Conservation (phyloP, 2,113 vertebrate genomes). For the Chlamydotis undulata region DNA sequence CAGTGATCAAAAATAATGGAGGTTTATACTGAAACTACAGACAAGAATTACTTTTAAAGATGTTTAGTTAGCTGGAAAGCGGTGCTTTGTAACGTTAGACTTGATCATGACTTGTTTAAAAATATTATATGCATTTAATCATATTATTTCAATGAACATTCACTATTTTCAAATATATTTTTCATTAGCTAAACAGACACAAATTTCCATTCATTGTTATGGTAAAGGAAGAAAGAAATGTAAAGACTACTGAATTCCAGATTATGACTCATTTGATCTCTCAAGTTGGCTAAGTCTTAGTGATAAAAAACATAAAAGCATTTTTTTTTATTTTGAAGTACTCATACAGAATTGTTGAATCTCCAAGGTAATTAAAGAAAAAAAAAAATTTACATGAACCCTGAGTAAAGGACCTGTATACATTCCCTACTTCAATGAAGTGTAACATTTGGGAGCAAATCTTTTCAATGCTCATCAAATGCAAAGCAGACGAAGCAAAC, state of each 20-base stretch:
- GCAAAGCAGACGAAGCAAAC: not conserved
- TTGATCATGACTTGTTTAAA: not conserved
- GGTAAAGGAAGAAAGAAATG: constrained; percentile 16
- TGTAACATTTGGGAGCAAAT: not conserved
- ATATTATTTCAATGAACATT: constrained; percentile 10
- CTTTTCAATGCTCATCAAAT: not conserved
- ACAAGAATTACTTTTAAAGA: not conserved
- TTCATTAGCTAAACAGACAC: constrained; percentile 5
- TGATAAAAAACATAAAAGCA: constrained; percentile 24
- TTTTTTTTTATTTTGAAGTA: constrained; percentile 24
- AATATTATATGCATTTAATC: not conserved
- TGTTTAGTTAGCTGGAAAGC: not conserved
- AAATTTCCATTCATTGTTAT: not conserved
- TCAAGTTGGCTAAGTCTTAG: not conserved
- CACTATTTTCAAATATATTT: not conserved
- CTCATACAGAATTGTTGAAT: not conserved
- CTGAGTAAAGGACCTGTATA: not conserved
- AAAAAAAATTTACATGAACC: not conserved
- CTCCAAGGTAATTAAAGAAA: constrained; percentile 24
- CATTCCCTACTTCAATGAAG: not conserved
- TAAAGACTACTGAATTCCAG: not conserved
- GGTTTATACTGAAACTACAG: not conserved
- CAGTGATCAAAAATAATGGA: not conserved
- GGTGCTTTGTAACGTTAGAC: not conserved
- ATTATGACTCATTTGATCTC: constrained; percentile 38